These are phyloP conservation scores for Malaclemys terrapin DNA, from an alignment of 2,113 vertebrate species.

Conservation along the genomic window DNA sequence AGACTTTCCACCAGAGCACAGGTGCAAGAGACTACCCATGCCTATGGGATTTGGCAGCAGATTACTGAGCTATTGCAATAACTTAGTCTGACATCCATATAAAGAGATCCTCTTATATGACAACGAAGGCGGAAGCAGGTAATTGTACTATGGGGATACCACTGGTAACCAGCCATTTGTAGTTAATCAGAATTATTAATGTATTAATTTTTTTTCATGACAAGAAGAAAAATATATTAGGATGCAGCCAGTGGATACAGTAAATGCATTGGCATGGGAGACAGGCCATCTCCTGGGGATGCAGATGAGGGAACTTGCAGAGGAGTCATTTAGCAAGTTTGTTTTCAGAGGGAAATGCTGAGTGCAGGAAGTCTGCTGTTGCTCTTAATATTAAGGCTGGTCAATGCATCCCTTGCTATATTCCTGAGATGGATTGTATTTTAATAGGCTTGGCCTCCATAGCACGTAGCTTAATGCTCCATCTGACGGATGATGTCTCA, in stretches of 20 bases:
- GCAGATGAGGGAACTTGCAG: not conserved
- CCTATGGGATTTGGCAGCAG: not conserved
- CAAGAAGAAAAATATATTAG: slow-evolving; percentile 62
- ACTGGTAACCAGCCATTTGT: slow-evolving; percentile 54
- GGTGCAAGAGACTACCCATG: not conserved
- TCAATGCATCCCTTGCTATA: slow-evolving; percentile 36
- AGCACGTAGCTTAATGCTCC: slow-evolving; percentile 53
- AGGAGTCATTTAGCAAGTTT: slow-evolving; percentile 59
- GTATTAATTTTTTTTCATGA: slow-evolving; percentile 69
- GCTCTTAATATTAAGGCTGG: slow-evolving; percentile 45
- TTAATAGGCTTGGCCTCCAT: slow-evolving; percentile 67
- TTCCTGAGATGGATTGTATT: slow-evolving; percentile 63
- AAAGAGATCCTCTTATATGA: slow-evolving; percentile 1
- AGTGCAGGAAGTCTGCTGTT: slow-evolving; percentile 51
- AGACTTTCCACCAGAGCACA: not conserved
- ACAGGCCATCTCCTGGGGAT: slow-evolving; percentile 2
- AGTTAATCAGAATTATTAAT: slow-evolving; percentile 71
- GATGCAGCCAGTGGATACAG: slow-evolving; percentile 8
- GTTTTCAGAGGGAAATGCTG: slow-evolving; percentile 68
- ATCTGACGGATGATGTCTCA: slow-evolving; percentile 31
- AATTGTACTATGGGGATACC: slow-evolving; percentile 8
- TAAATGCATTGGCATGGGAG: slow-evolving; percentile 53
- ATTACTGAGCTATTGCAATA: slow-evolving; percentile 21
- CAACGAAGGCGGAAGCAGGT: not conserved
- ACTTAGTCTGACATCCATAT: not conserved